Base-by-base conservation (phyloP, 1,140 invertebrate genomes). In the Oncopodura yosiiana region DNA sequence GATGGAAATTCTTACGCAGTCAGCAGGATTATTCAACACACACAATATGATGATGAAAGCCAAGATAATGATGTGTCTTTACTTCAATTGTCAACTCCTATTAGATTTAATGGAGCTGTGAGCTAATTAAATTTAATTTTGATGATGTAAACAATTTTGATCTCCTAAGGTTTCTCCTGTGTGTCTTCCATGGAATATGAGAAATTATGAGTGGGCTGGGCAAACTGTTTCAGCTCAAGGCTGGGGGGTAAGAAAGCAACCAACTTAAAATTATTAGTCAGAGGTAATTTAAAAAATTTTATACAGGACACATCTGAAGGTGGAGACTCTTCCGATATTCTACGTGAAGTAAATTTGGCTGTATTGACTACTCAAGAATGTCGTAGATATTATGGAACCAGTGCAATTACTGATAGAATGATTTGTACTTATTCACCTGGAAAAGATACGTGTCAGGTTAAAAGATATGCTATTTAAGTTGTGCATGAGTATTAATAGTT, bases 91-190 rank as follows among this genome's bases (percentile, higher is more conserved):
- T 34, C 48, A 2, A 53, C 62, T 0, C 55, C 63, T 1, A 79
- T 86, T 1, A 48, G 37, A 3, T 84, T 75, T 61, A 75, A 66
- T 29, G 65, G 69, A 0, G 58, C 68, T 38, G 76, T 85, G 18
- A 76, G 75, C 1, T 80, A 81, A 1, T 77, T 74, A 16, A 86
- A 83, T 69, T 64, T 86, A 27, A 82, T 83, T 1, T 79, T 80
- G 59, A 70, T 74, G 56, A 77, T 73, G 65, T 74, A 23, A 60
- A 80, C 56, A 79, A 79, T 79, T 79, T 79, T 66, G 69, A 63
- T 66, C 52, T 12, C 30, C 38, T 51, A 46, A 1, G 46, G 36
- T 46, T 36, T 32, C 34, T 32, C 52, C 59, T 39, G 45, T 46
- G 43, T 48, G 53, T 43, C 38, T 61, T 19, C 57, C 49, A 16